Conservation (phyloP, 2,797 vertebrate genomes). For the Sitta carolinensis region DNA sequence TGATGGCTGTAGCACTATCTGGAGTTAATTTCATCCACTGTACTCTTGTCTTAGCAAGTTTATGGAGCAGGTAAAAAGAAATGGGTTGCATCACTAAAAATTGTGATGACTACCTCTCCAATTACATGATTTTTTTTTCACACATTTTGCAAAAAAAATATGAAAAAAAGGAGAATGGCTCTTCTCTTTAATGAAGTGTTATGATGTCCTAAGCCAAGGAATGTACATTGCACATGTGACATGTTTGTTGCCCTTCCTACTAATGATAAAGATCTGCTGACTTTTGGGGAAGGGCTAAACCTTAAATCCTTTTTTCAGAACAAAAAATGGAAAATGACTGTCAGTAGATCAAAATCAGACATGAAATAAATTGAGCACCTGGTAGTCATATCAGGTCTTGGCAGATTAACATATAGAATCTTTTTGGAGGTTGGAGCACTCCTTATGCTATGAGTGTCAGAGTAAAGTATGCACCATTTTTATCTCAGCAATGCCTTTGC, state of each 20-base stretch:
- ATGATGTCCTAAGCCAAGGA: accelerated
- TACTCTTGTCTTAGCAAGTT: neutral
- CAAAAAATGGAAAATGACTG: neutral
- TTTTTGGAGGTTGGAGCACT: neutral
- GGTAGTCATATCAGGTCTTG: neutral
- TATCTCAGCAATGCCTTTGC: neutral
- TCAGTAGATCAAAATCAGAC: neutral
- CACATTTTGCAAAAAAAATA: neutral
- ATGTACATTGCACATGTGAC: neutral
- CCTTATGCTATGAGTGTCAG: neutral
- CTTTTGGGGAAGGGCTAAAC: neutral
- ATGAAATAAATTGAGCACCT: neutral
- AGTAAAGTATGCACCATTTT: neutral
- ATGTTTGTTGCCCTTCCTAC: neutral
- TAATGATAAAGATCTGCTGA: accelerated
- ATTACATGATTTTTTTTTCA: neutral
- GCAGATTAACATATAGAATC: neutral
- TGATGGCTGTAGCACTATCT: neutral
- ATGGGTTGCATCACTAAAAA: neutral
- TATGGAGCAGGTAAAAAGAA: neutral
- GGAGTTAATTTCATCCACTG: neutral
- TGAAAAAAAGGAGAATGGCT: neutral
- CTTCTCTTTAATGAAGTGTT: neutral
- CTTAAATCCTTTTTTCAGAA: neutral
- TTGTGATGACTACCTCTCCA: neutral